Base-by-base conservation (phyloP, 2,888 invertebrate genomes). In the Neoascia interrupta region DNA sequence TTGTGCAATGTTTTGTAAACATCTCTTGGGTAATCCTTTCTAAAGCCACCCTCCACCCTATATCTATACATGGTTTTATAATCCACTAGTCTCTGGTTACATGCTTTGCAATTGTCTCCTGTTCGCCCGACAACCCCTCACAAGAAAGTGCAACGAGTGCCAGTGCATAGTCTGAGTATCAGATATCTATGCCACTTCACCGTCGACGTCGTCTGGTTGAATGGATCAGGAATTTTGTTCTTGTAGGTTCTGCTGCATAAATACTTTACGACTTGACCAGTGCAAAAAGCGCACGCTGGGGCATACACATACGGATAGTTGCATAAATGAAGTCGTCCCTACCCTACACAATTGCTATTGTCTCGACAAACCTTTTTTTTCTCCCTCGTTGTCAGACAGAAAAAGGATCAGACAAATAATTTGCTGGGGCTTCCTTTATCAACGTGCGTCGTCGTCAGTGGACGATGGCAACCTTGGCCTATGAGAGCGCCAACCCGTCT, bases 1-100 rank as follows among this genome's bases (percentile, higher is more conserved):
- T 66, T 73, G 66, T 79, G 73, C 73, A 79, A 73, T 79, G 79
- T 79, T 73, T 79, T 79, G 73, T 68, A 79, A 79, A 73, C 66
- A 79, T 79, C 66, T 73, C 79, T 31, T 28, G 66, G 73, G 54
- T 73, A 79, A 76, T 79, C 76, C 76, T 60, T 79, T 37, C 54
- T 43, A 16, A 66, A 53, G 21, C 45, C 53, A 61, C 21, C 28
- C 47, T 26, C 13, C 28, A 11, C 18, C 2, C 11, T 11, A n/a
- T 2, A 10, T 37, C 26, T 47, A 15, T 15, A 37, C 51, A 56
- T 64, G 34, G 58, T 72, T 72, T 72, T 64, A n/a, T 31, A 72
- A 70, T 64, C 63, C 70, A 43, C 5, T 51, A 58, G 58, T 64
- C 64, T 76, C 64, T 36, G 39, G 53, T 76, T 76, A 76, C 76